Evolutionary conservation across 2,888 invertebrate species (phyloP).

Genomic region (Drosophila borborema): DNA sequence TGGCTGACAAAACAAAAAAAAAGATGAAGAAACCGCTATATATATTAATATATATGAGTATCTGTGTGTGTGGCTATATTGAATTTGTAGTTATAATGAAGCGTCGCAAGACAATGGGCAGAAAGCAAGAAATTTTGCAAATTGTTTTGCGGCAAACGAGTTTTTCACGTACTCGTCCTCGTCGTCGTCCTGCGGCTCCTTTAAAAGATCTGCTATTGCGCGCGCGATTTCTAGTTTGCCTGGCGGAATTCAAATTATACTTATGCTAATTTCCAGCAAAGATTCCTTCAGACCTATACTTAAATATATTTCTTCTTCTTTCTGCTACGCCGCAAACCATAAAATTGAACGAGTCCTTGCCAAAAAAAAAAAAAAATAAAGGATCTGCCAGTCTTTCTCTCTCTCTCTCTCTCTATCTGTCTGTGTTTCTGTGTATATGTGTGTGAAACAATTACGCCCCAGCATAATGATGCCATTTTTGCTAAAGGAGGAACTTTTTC

Average conservation of each 20-base stretch:
- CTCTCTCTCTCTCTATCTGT: neutral
- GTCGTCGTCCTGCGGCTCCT: slow-evolving; percentile 22
- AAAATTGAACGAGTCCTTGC: slow-evolving; percentile 66
- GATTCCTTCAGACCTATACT: slow-evolving; percentile 39
- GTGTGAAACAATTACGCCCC: slow-evolving; percentile 75
- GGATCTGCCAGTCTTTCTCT: slow-evolving; percentile 34
- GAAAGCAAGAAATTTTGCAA: slow-evolving; percentile 73
- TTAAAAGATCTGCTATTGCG: slow-evolving; percentile 5
- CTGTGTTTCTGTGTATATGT: slow-evolving; percentile 27
- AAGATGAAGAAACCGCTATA: neutral
- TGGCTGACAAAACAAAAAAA: slow-evolving; percentile 33
- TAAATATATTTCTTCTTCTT: slow-evolving; percentile 16
- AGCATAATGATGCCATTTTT: slow-evolving; percentile 74
- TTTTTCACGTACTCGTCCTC: slow-evolving; percentile 39
- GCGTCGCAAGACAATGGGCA: slow-evolving; percentile 44
- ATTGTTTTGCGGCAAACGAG: slow-evolving; percentile 71
- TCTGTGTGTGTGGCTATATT: neutral
- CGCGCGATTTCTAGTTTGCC: slow-evolving; percentile 63
- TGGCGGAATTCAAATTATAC: slow-evolving; percentile 70
- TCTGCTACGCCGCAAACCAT: slow-evolving; percentile 73
- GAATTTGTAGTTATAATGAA: slow-evolving; percentile 28
- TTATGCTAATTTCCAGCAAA: slow-evolving; percentile 72
- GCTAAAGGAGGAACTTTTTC: slow-evolving; percentile 49
- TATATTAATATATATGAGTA: neutral
- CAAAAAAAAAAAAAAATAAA: slow-evolving; percentile 24